A percentile compares a stretch with the other conserved stretches of the same genome.
These are phyloP conservation scores for Cariama cristata DNA, from an alignment of 2,113 vertebrate genomes.

Conservation along the genomic window DNA sequence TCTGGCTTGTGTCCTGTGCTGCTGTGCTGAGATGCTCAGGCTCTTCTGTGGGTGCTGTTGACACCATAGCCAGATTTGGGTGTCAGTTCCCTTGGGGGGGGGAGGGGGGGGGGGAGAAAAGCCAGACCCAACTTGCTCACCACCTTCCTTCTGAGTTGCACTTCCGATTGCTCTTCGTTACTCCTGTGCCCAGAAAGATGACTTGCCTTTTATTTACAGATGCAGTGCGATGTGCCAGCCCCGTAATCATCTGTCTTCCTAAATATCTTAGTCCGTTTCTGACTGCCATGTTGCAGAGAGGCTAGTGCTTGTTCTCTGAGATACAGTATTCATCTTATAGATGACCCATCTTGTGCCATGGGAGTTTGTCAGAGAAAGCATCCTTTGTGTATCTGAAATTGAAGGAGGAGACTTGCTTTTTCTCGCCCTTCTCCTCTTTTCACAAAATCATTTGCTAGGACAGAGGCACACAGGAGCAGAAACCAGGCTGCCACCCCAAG, in stretches of 20 bases:
- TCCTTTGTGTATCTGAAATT: background rate
- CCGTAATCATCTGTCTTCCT: background rate
- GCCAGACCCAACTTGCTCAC: background rate
- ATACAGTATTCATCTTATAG: background rate
- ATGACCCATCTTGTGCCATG: background rate
- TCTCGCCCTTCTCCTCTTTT: background rate
- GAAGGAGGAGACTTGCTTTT: background rate
- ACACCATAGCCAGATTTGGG: background rate
- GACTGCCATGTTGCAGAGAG: background rate
- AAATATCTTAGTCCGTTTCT: accelerated
- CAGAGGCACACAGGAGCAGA: background rate
- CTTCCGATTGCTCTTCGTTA: background rate
- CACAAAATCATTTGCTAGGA: background rate
- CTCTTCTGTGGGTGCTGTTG: background rate
- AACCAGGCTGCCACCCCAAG: background rate
- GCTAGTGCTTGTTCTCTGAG: background rate
- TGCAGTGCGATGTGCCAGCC: accelerated
- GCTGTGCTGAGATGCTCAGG: background rate
- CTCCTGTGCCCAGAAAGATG: background rate
- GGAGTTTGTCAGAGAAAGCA: background rate
- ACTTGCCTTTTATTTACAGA: background rate
- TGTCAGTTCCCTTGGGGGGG: background rate
- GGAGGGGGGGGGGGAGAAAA: background rate
- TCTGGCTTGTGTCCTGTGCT: background rate
- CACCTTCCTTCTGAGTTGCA: background rate